A percentile compares a stretch with the other conserved stretches of the same genome.
phyloP scores from a whole-genome alignment of 2,797 vertebrate genomes.

The Hephaestus fuliginosus region DNA sequence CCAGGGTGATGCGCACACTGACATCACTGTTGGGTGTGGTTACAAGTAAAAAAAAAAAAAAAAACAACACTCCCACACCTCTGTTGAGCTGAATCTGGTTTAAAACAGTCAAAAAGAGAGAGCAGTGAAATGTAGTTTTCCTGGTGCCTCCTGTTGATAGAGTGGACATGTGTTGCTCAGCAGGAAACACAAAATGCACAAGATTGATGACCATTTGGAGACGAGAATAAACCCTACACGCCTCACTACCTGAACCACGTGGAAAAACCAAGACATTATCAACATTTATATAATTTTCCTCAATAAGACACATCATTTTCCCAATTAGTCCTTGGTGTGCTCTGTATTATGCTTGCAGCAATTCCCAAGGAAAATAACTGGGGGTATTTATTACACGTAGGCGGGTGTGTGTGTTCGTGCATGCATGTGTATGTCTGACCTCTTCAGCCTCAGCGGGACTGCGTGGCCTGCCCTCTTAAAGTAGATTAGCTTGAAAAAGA shows the following conservation, averaged over 20 bases:
- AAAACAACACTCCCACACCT: background rate
- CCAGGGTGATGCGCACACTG: background rate
- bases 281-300: constrained; percentile 17
- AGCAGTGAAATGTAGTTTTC: background rate
- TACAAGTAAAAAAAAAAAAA: background rate
- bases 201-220: background rate
- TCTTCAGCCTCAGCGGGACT: constrained; percentile 69
- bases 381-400: constrained; percentile 57
- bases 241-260: background rate
- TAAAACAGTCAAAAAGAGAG: background rate
- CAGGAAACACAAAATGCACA: background rate
- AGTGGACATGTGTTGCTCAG: background rate
- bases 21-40: background rate
- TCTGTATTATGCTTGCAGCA: constrained; percentile 1
- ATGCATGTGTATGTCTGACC: constrained; percentile 47
- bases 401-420: constrained; percentile 34
- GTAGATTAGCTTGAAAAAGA: constrained; percentile 77
- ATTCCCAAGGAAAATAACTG: constrained; percentile 45
- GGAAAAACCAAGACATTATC: constrained; percentile 1
- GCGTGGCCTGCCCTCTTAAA: constrained; percentile 70
- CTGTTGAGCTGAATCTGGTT: background rate
- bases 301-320: constrained; percentile 19
- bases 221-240: background rate
- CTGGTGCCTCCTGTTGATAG: background rate
- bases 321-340: constrained; percentile 26